A percentile compares a stretch with the other conserved stretches of the same genome.
Conservation (phyloP, 1,140 invertebrate species). For the Ptiloglossa arizonensis region DNA sequence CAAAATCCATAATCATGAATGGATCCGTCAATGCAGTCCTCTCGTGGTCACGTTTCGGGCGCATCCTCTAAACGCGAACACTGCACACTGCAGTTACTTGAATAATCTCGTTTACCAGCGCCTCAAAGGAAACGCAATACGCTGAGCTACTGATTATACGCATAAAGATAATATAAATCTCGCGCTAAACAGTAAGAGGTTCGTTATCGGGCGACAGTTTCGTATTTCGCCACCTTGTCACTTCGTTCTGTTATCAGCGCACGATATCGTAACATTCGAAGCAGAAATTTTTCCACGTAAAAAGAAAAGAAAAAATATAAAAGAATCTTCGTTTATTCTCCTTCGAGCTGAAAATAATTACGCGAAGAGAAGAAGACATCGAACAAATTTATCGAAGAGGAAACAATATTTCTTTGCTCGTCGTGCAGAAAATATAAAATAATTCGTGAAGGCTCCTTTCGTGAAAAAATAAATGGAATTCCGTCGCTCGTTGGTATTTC, state of each 20-base stretch:
- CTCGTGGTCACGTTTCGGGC: slow-evolving; percentile 10
- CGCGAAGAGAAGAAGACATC: too few species aligned
- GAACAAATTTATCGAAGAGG: too few species aligned
- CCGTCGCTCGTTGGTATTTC: too few species aligned
- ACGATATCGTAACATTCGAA: neutral
- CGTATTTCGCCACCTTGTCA: neutral
- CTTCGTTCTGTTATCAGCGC: neutral
- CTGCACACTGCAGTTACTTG: slow-evolving; percentile 11
- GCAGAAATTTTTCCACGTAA: neutral
- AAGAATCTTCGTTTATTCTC: too few species aligned
- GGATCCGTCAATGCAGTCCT: neutral
- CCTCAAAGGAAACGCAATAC: slow-evolving; percentile 46
- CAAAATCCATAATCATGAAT: slow-evolving; percentile 29
- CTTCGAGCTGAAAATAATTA: too few species aligned
- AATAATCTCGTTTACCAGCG: slow-evolving; percentile 52
- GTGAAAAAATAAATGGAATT: too few species aligned
- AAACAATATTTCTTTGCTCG: too few species aligned
- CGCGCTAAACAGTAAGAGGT: neutral
- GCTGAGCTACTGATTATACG: slow-evolving; percentile 7
- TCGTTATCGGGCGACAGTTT: neutral
- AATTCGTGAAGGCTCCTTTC: too few species aligned
- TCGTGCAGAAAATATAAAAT: too few species aligned
- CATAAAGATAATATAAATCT: neutral
- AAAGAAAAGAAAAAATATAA: too few species aligned
- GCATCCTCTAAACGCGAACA: slow-evolving; percentile 25